Percentiles rank a stretch among this genome's conserved stretches.
Evolutionary conservation across 2,797 vertebrate genomes (phyloP).

Genomic region (Sebastes reedi): DNA sequence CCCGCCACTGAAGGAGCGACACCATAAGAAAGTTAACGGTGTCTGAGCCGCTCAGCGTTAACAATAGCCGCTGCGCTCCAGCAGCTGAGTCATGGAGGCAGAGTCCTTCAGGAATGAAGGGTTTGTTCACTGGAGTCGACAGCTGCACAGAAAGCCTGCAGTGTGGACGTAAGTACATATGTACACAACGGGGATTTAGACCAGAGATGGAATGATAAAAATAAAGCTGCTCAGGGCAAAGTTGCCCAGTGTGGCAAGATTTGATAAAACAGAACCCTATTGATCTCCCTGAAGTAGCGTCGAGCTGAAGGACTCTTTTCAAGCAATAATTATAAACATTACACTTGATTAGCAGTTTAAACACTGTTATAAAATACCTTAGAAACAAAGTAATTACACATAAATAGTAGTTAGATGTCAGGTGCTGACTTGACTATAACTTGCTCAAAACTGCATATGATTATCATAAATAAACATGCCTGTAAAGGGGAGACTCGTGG

Average conservation of each 20-base stretch:
- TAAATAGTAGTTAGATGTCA: neutral
- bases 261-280: neutral
- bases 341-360: neutral
- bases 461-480: too few relatives aligned
- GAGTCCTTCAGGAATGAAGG: conserved; percentile 23
- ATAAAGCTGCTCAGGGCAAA: neutral
- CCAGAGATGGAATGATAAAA: neutral
- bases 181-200: neutral
- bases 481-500: too few relatives aligned
- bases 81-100: conserved; percentile 50
- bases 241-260: neutral
- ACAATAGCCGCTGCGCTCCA: conserved; percentile 21
- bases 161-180: conserved; percentile 3
- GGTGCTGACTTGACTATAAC: too few relatives aligned
- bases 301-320: neutral
- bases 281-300: neutral
- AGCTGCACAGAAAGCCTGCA: conserved; percentile 19
- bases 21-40: conserved; percentile 19
- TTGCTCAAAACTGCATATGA: too few relatives aligned
- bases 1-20: neutral
- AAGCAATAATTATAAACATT: neutral
- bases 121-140: conserved; percentile 28
- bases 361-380: neutral
- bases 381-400: neutral
- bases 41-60: conserved; percentile 30